Percentiles rank a stretch among this genome's conserved stretches.
These are phyloP conservation scores for Malacoraja senta DNA, from an alignment of 2,797 vertebrate genomes.

Conservation along the genomic window DNA sequence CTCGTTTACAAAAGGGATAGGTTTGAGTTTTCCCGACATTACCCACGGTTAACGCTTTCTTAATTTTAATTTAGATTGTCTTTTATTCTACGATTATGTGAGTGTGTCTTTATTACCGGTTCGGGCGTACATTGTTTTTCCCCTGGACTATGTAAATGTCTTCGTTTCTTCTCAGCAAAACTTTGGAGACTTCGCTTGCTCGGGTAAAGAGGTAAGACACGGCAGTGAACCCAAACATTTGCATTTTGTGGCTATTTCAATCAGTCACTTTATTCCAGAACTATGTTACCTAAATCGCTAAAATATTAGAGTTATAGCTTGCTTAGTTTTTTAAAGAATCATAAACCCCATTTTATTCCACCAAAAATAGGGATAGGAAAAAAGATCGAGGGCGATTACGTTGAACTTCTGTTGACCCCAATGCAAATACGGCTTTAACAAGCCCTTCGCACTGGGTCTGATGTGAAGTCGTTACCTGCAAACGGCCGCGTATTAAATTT, in stretches of 20 bases:
- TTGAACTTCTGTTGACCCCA: conserved; percentile 81
- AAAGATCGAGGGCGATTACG: not conserved
- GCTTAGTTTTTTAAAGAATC: not conserved
- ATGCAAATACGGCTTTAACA: conserved; percentile 49
- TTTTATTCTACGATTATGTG: conserved; percentile 69
- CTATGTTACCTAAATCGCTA: not conserved
- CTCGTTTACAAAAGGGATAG: not conserved
- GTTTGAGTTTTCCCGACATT: not conserved
- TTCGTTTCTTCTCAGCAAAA: conserved; percentile 1
- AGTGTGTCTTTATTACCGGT: conserved; percentile 50
- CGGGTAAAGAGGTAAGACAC: not conserved
- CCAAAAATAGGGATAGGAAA: not conserved
- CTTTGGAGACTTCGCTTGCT: not conserved
- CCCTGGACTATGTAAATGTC: not conserved
- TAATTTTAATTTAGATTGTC: conserved; percentile 73
- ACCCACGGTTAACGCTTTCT: not conserved
- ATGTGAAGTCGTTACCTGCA: conserved; percentile 69
- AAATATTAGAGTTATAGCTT: not conserved
- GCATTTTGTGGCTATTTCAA: not conserved
- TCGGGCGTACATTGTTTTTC: not conserved
- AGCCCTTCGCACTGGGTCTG: conserved; percentile 59
- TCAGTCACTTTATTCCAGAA: not conserved
- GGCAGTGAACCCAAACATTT: not conserved
- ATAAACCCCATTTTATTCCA: conserved; percentile 41
- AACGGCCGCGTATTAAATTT: conserved; percentile 42